Percentiles rank a stretch among this genome's conserved stretches.
These are phyloP conservation scores for Labrus mixtus DNA, from an alignment of 2,113 vertebrate genomes.

Conservation along the genomic window DNA sequence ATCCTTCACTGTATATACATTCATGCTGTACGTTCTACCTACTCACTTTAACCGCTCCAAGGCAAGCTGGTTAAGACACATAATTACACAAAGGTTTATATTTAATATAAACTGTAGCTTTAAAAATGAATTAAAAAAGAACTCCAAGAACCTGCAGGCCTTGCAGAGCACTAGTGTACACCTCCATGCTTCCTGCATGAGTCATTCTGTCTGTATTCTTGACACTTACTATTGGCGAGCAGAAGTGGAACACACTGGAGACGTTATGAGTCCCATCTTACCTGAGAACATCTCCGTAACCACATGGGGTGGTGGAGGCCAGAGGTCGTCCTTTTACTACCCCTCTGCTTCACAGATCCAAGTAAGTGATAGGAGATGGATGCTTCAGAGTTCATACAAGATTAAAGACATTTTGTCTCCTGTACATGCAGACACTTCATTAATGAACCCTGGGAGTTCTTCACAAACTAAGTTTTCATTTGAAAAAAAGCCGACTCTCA, in stretches of 20 bases:
- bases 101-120: too few species aligned
- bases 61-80: too few species aligned
- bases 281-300: not conserved
- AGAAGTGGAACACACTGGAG: not conserved
- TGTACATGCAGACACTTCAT: not conserved
- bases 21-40: too few species aligned
- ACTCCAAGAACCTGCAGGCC: not conserved
- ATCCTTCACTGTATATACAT: too few species aligned
- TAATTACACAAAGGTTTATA: too few species aligned
- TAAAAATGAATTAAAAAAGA: not conserved
- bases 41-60: too few species aligned
- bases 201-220: not conserved
- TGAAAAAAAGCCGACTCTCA: not conserved
- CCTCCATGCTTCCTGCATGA: not conserved
- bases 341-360: not conserved
- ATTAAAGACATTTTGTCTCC: constrained; percentile 2
- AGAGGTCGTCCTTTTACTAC: not conserved
- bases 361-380: not conserved
- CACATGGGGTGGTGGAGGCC: not conserved
- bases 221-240: not conserved
- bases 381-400: not conserved
- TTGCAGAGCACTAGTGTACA: not conserved
- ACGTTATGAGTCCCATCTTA: constrained; percentile 2
- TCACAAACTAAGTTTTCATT: constrained; percentile 13
- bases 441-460: not conserved